Evolutionary conservation across 2,113 vertebrate genomes (phyloP).

Genomic region (Heteronetta atricapilla): DNA sequence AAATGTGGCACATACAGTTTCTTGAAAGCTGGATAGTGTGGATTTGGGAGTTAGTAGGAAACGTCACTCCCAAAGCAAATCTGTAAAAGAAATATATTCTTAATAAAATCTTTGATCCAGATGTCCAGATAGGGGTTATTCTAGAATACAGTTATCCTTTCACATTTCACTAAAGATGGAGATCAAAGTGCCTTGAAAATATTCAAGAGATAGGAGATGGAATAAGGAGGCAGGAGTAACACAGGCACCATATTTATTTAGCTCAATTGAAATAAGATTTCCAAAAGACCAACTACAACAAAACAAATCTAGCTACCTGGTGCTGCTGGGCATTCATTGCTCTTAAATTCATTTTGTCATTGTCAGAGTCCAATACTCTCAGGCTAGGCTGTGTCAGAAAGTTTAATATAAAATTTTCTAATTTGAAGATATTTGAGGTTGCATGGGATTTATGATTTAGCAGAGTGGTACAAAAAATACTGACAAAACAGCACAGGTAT

Average conservation of each 20-base stretch:
- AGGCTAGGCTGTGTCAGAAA: no score
- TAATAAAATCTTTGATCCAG: background rate
- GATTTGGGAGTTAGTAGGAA: background rate
- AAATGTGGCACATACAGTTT: background rate
- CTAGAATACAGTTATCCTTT: background rate
- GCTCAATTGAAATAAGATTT: background rate
- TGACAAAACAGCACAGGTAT: no score
- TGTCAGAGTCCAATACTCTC: no score
- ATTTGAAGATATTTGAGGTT: no score
- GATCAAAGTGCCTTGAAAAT: background rate
- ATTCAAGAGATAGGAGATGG: background rate
- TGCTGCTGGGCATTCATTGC: background rate
- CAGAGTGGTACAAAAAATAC: no score
- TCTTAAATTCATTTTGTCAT: background rate
- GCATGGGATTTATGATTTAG: no score
- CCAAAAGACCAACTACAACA: background rate
- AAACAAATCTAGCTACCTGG: background rate
- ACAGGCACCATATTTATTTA: background rate
- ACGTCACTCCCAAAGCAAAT: background rate
- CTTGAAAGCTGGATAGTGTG: background rate
- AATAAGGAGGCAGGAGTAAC: background rate
- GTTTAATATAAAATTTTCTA: no score
- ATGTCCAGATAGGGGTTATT: background rate
- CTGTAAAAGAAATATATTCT: background rate
- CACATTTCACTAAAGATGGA: background rate